phyloP scores from a whole-genome alignment of 2,888 invertebrate genomes.

The Schizaphis graminum region DNA sequence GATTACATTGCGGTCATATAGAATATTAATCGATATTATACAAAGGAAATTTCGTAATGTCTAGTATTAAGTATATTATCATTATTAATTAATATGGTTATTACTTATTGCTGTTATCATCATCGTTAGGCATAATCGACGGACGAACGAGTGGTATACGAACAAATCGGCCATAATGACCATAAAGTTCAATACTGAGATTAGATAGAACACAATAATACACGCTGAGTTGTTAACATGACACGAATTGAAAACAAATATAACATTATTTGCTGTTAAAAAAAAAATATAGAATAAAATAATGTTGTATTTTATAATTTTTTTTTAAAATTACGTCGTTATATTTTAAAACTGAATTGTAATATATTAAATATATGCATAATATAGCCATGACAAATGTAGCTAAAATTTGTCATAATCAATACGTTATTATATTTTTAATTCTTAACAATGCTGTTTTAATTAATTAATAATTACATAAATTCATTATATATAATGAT shows the following conservation, averaged over 20 bases:
- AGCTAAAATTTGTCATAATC: neutral
- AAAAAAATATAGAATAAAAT: neutral
- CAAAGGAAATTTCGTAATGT: neutral
- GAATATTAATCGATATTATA: neutral
- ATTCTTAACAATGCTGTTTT: neutral
- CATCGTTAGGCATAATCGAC: neutral
- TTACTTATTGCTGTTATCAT: neutral
- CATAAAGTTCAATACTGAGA: neutral
- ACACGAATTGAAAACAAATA: neutral
- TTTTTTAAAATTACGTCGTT: neutral
- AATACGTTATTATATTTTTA: neutral
- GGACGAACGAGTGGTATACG: neutral
- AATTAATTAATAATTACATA: neutral
- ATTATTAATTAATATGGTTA: neutral
- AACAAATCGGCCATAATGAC: neutral
- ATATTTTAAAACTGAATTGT: neutral
- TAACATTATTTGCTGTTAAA: neutral
- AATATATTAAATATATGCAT: neutral
- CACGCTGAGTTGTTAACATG: neutral
- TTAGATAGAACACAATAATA: neutral
- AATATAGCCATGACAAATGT: no score
- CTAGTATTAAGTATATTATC: neutral
- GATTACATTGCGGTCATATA: neutral
- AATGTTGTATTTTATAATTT: neutral
- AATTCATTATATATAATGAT: neutral